These are phyloP conservation scores for Campoplex capitator DNA, from an alignment of 2,888 invertebrate genomes.

Conservation along the genomic window DNA sequence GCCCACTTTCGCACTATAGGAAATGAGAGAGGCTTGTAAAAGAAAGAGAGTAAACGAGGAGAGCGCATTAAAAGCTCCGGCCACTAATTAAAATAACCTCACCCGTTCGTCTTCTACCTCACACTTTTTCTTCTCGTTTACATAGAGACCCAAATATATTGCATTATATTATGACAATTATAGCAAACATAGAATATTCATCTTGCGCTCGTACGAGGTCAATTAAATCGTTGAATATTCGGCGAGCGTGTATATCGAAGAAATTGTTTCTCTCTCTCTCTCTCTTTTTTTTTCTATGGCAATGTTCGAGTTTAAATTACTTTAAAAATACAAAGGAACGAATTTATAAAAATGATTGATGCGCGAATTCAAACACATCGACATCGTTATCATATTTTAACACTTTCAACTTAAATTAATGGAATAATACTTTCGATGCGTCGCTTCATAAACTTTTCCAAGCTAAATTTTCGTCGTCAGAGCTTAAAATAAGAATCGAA, in stretches of 20 bases:
- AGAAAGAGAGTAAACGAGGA: constrained; percentile 42
- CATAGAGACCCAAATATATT: constrained; percentile 33
- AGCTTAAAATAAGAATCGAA: background rate
- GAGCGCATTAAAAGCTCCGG: constrained; percentile 56
- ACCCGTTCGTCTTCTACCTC: constrained; percentile 24
- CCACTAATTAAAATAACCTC: constrained; percentile 70
- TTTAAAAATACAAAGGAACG: background rate
- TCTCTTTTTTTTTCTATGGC: background rate
- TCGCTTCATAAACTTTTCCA: background rate
- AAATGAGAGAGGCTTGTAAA: constrained; percentile 28
- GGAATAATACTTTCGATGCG: background rate
- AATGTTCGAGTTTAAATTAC: background rate
- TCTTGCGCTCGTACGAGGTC: background rate
- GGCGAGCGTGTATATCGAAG: background rate
- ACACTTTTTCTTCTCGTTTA: constrained; percentile 18
- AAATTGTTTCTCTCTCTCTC: too few relatives aligned
- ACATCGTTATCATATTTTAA: background rate
- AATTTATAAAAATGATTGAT: background rate
- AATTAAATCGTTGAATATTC: constrained; percentile 22
- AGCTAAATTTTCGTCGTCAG: constrained; percentile 7
- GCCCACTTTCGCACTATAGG: constrained; percentile 14
- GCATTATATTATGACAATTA: constrained; percentile 1
- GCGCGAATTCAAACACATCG: background rate
- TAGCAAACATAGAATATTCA: constrained; percentile 22
- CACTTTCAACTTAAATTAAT: background rate